Conservation (phyloP, 2,797 vertebrate species). For the Ptychobarbus kaznakovi region DNA sequence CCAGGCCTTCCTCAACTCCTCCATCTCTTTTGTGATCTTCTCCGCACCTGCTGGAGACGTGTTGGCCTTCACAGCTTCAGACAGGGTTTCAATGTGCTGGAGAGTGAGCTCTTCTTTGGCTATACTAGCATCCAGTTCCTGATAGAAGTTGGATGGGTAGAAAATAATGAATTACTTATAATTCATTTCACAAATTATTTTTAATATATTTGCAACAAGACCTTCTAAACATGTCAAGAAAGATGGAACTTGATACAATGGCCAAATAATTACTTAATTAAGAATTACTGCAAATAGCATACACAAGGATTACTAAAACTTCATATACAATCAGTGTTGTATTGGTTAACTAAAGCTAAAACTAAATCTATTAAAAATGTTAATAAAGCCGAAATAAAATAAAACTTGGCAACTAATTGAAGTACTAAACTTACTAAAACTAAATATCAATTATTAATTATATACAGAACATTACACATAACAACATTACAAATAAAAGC, state of each 20-base stretch:
- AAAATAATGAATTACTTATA: neutral
- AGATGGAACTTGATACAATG: neutral
- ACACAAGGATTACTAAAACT: too few relatives aligned
- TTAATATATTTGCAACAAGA: neutral
- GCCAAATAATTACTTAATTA: neutral
- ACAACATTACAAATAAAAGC: neutral
- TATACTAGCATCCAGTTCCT: slow-evolving; percentile 78
- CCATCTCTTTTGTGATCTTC: slow-evolving; percentile 79
- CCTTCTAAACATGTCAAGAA: neutral
- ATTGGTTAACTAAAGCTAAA: neutral
- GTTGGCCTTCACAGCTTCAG: slow-evolving; percentile 75
- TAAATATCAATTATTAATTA: neutral
- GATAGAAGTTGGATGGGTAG: neutral
- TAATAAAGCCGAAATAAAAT: neutral
- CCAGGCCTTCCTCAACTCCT: slow-evolving; percentile 83
- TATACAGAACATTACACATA: neutral
- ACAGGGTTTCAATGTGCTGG: slow-evolving; percentile 79
- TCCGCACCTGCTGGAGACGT: slow-evolving; percentile 88
- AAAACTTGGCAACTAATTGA: too few relatives aligned
- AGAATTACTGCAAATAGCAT: neutral
- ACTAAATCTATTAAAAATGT: neutral
- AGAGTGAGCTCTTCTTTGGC: slow-evolving; percentile 80
- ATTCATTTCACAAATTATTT: neutral
- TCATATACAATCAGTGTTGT: too few relatives aligned
- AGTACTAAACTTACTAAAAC: neutral